Percentiles rank a stretch among this genome's conserved stretches.
phyloP scores from a whole-genome alignment of 2,888 invertebrate species.

The Phortica okadai region DNA sequence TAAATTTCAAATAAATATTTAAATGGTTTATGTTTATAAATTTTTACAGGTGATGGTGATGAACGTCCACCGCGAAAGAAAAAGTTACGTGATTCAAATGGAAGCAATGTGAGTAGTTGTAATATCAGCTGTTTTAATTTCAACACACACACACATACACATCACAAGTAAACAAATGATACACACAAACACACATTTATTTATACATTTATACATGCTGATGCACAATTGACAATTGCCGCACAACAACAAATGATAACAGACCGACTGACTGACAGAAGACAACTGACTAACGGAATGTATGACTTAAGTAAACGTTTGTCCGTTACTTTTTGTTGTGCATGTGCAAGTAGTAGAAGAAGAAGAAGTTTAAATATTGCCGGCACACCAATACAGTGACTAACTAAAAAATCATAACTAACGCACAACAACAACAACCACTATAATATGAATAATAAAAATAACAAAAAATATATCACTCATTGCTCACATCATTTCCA shows the following conservation, averaged over 20 bases:
- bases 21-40: conserved; percentile 23
- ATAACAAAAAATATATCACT: background rate
- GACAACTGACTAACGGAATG: no score
- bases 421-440: no score
- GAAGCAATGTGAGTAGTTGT: conserved; percentile 67
- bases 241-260: no score
- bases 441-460: background rate
- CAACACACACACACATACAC: background rate
- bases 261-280: no score
- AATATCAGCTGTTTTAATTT: conserved; percentile 23
- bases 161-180: conserved; percentile 27
- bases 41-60: conserved; percentile 60
- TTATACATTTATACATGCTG: background rate
- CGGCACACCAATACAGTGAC: background rate
- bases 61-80: conserved; percentile 75
- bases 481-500: conserved; percentile 10
- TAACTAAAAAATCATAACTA: background rate
- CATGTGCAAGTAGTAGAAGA: background rate
- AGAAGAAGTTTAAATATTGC: no score
- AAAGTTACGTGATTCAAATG: conserved; percentile 73
- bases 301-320: no score
- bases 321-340: background rate
- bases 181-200: background rate
- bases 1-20: conserved; percentile 30
- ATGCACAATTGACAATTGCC: background rate